Evolutionary conservation across 2,113 vertebrate genomes (phyloP).

Genomic region (Aix galericulata): DNA sequence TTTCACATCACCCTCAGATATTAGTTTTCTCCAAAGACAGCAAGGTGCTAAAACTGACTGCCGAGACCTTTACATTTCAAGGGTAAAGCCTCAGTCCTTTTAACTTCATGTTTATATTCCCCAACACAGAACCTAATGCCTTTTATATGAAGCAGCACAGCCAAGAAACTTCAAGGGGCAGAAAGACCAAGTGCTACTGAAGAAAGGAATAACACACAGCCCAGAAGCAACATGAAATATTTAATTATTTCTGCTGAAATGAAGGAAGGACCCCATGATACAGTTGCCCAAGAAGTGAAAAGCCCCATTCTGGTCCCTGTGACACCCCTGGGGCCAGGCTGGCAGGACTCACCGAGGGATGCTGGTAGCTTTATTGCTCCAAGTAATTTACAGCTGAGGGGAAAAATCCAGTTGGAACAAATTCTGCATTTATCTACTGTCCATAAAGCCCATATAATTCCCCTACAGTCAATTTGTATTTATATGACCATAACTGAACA

Average conservation of each 20-base stretch:
- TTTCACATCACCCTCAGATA: background rate
- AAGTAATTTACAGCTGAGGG: background rate
- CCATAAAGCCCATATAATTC: slow-evolving; percentile 8
- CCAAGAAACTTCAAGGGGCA: background rate
- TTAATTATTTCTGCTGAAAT: background rate
- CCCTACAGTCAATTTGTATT: background rate
- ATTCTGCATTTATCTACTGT: background rate
- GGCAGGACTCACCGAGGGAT: background rate
- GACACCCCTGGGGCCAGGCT: background rate
- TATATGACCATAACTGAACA: background rate
- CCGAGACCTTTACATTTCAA: background rate
- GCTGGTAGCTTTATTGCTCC: background rate
- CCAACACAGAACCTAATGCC: background rate
- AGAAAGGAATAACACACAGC: background rate
- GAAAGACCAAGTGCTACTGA: background rate
- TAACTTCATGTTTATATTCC: background rate
- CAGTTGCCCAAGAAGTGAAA: background rate
- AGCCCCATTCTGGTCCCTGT: background rate
- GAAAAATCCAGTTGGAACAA: slow-evolving; percentile 17
- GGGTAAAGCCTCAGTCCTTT: background rate
- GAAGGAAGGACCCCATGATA: background rate
- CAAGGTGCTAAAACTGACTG: background rate
- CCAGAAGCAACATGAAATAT: background rate
- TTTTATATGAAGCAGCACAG: background rate
- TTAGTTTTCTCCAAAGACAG: background rate